Base-by-base conservation (phyloP, 2,797 vertebrate species). In the Carcharodon carcharias region DNA sequence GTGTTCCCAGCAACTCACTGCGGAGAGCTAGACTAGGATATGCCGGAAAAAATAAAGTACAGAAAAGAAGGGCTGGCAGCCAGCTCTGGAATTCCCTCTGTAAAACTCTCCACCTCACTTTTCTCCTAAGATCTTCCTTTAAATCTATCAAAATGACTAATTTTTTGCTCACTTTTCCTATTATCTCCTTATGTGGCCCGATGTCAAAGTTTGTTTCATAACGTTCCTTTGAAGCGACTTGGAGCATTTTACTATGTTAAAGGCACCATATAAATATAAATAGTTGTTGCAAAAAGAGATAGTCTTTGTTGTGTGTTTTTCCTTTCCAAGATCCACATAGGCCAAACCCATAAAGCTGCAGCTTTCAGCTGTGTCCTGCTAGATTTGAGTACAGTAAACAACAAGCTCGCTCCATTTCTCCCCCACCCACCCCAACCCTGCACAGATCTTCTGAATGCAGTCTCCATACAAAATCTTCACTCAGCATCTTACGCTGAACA, bases 1-100 rank as follows among this genome's bases (percentile, higher is more conserved):
- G 97, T 98, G 97, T 98, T 98, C 97, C 97, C 98, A 98, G 97
- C 96, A 96, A 97, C 97, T 97, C 97, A 93, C 97, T 97, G 97
- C 23, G 96, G 97, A 97, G 97, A 98, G 97, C 97, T 97, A 97
- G 80, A 97, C 97, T 97, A 21, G 97, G 97, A 97, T 96, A 96
- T 97, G 96, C 88, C 96, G 96, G 97, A 97, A 97, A 97, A 97
- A 97, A 77, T 67, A 95, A 77, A 92, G 11, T n/a, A 28, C 35
- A n/a, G 40, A 85, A 50, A n/a, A 63, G 56, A 92, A 58, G 31
- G 31, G 56, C 97, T 97, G 98, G 97, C 97, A 97, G 61, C 93
- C 96, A 97, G 97, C 97, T 97, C 96, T 45, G 40, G 63, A 93
- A 93, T 45, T 67, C 50, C 61, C 8, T 40, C 18, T 7, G 23